Evolutionary conservation across 2,888 invertebrate species (phyloP).

Genomic region (Tetrapedia diversipes): DNA sequence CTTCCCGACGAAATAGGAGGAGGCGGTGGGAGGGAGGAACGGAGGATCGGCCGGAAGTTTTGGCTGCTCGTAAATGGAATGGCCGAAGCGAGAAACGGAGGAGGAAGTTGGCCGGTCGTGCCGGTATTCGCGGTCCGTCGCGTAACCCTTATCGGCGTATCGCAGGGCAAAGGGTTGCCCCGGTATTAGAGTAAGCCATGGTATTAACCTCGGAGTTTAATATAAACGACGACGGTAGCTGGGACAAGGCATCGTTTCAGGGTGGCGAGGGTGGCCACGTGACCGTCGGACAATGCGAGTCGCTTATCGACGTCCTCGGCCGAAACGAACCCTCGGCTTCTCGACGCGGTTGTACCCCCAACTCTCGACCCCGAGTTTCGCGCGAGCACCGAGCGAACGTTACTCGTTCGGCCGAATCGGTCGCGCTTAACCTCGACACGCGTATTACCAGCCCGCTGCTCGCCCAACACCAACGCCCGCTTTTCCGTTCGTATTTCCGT

Average conservation of each 20-base stretch:
- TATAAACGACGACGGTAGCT: constrained; percentile 78
- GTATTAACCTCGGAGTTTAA: constrained; percentile 81
- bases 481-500: constrained; percentile 34
- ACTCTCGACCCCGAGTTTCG: neutral
- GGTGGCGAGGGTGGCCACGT: constrained; percentile 67
- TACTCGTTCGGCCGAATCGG: neutral
- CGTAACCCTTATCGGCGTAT: constrained; percentile 79
- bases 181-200: constrained; percentile 79
- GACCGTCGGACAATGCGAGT: constrained; percentile 75
- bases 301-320: constrained; percentile 74
- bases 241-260: constrained; percentile 37
- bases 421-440: constrained; percentile 40
- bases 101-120: constrained; percentile 16
- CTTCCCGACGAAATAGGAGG: no score
- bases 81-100: neutral
- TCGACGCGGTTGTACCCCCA: constrained; percentile 1
- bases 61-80: neutral
- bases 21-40: neutral
- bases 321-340: constrained; percentile 54
- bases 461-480: constrained; percentile 1
- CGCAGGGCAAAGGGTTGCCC: constrained; percentile 80
- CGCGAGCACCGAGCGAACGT: constrained; percentile 11
- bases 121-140: constrained; percentile 69
- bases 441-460: constrained; percentile 30
- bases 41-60: neutral